These are phyloP conservation scores for Lepidurus arcticus DNA, from an alignment of 1,140 invertebrate genomes.

Conservation along the genomic window DNA sequence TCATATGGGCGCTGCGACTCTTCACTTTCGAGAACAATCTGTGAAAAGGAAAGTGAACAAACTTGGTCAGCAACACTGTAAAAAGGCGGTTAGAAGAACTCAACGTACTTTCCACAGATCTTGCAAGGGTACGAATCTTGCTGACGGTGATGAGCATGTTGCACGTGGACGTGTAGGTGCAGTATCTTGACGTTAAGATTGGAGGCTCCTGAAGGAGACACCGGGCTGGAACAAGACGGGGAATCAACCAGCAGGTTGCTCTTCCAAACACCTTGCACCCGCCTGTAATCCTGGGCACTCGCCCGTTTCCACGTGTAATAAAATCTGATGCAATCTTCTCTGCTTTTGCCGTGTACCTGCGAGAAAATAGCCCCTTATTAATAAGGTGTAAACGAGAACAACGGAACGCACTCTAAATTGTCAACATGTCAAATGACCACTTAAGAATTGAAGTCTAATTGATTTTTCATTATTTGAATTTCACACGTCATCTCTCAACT, in stretches of 20 bases:
- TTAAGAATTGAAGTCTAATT: no score
- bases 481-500: no score
- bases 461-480: no score
- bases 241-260: background rate
- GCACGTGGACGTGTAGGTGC: background rate
- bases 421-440: background rate
- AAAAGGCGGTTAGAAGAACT: background rate
- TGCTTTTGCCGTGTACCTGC: slow-evolving; percentile 12
- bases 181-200: background rate
- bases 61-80: slow-evolving; percentile 17
- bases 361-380: background rate
- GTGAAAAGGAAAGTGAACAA: slow-evolving; percentile 49
- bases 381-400: background rate
- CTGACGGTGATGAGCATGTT: slow-evolving; percentile 24
- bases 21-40: slow-evolving; percentile 96
- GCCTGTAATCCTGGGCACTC: slow-evolving; percentile 7
- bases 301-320: slow-evolving; percentile 26
- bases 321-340: slow-evolving; percentile 25
- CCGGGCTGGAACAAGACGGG: slow-evolving; percentile 5
- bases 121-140: slow-evolving; percentile 64
- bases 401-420: background rate
- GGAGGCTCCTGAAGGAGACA: background rate
- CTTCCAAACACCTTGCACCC: slow-evolving; percentile 19
- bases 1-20: slow-evolving; percentile 97
- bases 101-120: slow-evolving; percentile 95